These are phyloP conservation scores for Bathynomus jamesi DNA, from an alignment of 1,140 invertebrate species.

Conservation along the genomic window DNA sequence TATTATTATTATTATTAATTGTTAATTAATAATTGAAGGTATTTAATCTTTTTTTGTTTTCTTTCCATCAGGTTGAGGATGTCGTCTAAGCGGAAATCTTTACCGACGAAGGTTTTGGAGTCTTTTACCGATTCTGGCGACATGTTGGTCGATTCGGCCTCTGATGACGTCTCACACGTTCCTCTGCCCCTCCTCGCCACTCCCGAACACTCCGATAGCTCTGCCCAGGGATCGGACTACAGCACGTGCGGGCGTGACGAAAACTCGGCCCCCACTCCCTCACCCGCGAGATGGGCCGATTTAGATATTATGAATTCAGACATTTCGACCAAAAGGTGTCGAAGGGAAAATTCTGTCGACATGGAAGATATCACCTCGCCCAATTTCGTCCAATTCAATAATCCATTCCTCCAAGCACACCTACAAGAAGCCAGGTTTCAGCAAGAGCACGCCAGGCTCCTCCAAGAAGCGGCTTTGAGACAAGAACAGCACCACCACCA, in stretches of 20 bases:
- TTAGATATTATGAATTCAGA: conserved; percentile 49
- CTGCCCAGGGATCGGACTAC: conserved; percentile 19
- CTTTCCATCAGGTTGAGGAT: conserved; percentile 59
- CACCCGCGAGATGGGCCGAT: conserved; percentile 50
- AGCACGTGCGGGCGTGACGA: conserved; percentile 43
- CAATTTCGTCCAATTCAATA: conserved; percentile 29
- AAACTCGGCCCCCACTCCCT: conserved; percentile 47
- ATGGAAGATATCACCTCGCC: conserved; percentile 10
- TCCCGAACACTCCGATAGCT: conserved; percentile 41
- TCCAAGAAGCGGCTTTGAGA: conserved; percentile 28
- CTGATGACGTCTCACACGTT: neutral
- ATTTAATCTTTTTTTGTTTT: conserved; percentile 22
- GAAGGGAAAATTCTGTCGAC: conserved; percentile 19
- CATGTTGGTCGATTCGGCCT: conserved; percentile 4
- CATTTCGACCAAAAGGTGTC: conserved; percentile 49
- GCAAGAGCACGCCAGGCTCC: conserved; percentile 27
- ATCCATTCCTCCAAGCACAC: conserved; percentile 34
- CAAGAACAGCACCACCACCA: conserved; percentile 27
- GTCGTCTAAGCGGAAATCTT: conserved; percentile 88
- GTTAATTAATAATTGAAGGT: too few relatives aligned
- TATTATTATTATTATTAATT: too few relatives aligned
- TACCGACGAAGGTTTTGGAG: conserved; percentile 79
- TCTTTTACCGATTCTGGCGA: conserved; percentile 50
- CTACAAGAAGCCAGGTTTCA: conserved; percentile 31
- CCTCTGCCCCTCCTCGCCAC: conserved; percentile 18